Conservation (phyloP, 2,888 invertebrate genomes). For the Nycteola revayana region DNA sequence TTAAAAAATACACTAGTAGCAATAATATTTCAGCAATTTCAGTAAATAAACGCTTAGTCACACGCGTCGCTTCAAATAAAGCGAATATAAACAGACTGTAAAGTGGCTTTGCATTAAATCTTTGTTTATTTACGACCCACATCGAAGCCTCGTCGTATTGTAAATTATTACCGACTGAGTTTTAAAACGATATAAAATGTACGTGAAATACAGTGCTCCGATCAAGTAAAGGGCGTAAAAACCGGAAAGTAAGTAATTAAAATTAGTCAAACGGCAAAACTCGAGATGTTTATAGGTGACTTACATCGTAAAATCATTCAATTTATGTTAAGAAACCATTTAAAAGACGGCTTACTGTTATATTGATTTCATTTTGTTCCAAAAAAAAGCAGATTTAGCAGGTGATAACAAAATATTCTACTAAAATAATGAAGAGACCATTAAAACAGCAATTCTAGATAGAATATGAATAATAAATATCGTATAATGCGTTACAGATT, state of each 20-base stretch:
- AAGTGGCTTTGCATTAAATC: conserved; percentile 59
- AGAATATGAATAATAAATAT: conserved; percentile 27
- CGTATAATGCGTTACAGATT: conserved; percentile 29
- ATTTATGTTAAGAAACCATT: conserved; percentile 58
- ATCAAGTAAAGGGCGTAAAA: conserved; percentile 58
- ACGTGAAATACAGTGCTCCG: conserved; percentile 55
- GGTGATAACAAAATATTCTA: conserved; percentile 21
- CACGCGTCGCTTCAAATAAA: conserved; percentile 40
- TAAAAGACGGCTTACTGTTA: conserved; percentile 33
- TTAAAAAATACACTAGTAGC: background rate
- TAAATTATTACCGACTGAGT: conserved; percentile 59
- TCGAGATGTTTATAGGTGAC: conserved; percentile 58
- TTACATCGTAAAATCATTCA: conserved; percentile 59
- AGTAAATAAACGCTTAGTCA: conserved; percentile 41
- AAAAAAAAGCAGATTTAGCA: conserved; percentile 29
- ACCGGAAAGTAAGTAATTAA: conserved; percentile 65
- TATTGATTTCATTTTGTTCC: conserved; percentile 40
- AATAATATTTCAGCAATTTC: conserved; percentile 31
- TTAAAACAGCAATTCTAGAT: conserved; percentile 16
- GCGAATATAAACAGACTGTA: conserved; percentile 49
- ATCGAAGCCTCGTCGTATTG: conserved; percentile 53
- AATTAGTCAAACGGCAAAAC: conserved; percentile 69
- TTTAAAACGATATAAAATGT: conserved; percentile 65
- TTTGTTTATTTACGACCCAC: conserved; percentile 60
- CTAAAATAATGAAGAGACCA: conserved; percentile 27